Percentiles rank a stretch among this genome's conserved stretches.
phyloP scores from a whole-genome alignment of 2,113 vertebrate species.

The Gobius niger region DNA sequence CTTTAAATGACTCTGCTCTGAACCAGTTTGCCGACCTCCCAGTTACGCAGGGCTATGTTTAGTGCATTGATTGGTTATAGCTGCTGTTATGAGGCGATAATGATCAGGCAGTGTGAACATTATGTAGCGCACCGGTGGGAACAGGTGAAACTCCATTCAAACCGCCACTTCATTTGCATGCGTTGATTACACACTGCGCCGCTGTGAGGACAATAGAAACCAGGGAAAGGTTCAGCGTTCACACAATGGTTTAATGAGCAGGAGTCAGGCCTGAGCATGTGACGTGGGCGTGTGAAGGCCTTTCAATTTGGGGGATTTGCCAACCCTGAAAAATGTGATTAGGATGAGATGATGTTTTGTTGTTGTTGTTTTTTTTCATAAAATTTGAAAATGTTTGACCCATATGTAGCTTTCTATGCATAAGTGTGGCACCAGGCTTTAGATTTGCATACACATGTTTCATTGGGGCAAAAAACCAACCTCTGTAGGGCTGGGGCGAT shows the following conservation, averaged over 20 bases:
- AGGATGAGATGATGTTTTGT: too few relatives aligned
- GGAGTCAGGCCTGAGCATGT: slow-evolving; percentile 8
- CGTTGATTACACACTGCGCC: slow-evolving; percentile 3
- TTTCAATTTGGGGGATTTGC: neutral
- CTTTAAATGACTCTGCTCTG: slow-evolving; percentile 56
- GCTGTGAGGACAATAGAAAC: slow-evolving; percentile 18
- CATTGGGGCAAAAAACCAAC: too few relatives aligned
- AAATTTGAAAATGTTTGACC: too few relatives aligned
- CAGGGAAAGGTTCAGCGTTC: slow-evolving; percentile 11
- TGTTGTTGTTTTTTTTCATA: too few relatives aligned
- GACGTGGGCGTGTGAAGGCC: neutral
- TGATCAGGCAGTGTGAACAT: slow-evolving; percentile 58
- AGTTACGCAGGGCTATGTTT: slow-evolving; percentile 51
- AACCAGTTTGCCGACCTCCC: slow-evolving; percentile 42
- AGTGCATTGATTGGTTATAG: slow-evolving; percentile 46
- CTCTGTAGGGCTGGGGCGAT: too few relatives aligned
- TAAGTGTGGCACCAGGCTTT: too few relatives aligned
- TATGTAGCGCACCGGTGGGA: slow-evolving; percentile 61
- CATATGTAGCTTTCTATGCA: too few relatives aligned
- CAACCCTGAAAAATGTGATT: neutral
- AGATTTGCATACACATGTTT: too few relatives aligned
- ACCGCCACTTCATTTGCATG: slow-evolving; percentile 38
- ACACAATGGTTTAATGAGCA: slow-evolving; percentile 11
- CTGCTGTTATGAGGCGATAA: slow-evolving; percentile 67
- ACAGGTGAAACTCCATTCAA: slow-evolving; percentile 52